Conservation (phyloP, 1,140 invertebrate genomes). For the Diuraphis noxia region DNA sequence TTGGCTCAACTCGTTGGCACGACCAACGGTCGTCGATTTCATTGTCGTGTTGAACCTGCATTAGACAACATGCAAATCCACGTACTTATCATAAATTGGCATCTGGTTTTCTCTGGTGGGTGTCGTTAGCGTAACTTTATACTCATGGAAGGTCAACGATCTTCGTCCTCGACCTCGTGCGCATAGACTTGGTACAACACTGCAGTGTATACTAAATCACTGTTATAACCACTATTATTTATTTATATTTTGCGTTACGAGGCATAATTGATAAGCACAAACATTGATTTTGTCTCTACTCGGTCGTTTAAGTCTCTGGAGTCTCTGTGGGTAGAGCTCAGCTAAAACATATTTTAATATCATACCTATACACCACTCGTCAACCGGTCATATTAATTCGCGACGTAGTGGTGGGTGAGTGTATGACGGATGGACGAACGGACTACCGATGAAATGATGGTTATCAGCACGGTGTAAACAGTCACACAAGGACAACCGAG, state of each 20-base stretch:
- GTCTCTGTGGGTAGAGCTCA: background rate
- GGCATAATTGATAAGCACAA: background rate
- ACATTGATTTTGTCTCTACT: background rate
- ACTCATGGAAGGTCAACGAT: slow-evolving; percentile 13
- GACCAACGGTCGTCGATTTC: background rate
- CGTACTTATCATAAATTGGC: background rate
- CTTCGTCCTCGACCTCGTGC: slow-evolving; percentile 25
- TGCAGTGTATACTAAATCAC: background rate
- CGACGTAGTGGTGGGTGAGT: background rate
- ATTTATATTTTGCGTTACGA: background rate
- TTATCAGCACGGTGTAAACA: background rate
- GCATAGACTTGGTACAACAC: background rate
- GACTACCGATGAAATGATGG: background rate
- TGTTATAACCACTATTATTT: background rate
- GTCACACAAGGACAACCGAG: background rate
- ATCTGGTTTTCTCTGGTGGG: slow-evolving; percentile 5
- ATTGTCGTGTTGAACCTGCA: background rate
- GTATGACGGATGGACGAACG: background rate
- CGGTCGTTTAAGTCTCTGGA: background rate
- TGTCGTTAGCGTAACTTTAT: slow-evolving; percentile 10
- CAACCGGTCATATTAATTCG: background rate
- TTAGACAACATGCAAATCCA: background rate
- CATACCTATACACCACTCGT: background rate
- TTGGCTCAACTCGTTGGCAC: slow-evolving; percentile 17
- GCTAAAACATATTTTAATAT: background rate